Evolutionary conservation across 2,888 invertebrate genomes (phyloP), one percentile per base, ranked within the genome.

Genomic region (Seira sanloemensis): DNA sequence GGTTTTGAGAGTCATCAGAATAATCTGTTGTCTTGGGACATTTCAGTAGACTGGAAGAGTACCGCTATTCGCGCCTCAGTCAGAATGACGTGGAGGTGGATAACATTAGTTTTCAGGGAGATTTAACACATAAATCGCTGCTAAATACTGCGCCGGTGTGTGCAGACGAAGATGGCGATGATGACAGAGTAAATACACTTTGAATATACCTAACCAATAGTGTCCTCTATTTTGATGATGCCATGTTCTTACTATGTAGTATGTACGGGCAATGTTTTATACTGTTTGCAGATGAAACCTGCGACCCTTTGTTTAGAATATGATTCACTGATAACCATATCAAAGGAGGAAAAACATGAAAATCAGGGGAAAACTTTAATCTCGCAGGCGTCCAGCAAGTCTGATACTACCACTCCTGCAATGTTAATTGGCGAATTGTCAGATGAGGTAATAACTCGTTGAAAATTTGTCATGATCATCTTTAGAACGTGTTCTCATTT

Each of bases 1-100:
- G n/a, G 19, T 46, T 16, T 71, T 37, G 27, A 2, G 7, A 16
- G n/a, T 19, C 19, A 5, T 46, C 24, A n/a, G 2, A 23, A 26
- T 4, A 16, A 69, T 27, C 27, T 37, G 7, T 21, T 37, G 46
- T 69, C 5, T 27, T 26, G 25, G 16, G 18, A 37, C 37, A 37
- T 37, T 37, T 37, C 54, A 65, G 58, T 37, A 89, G 88, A 78
- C 65, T 87, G 67, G 88, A 88, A 27, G 88, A 88, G n/a, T 89
- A 88, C 76, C 86, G 88, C 18, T 89, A 89, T 73, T 89, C 89
- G 23, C 88, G 89, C 24, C 78, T 89, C 66, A 89, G 88, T 83
- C 89, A 89, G 68, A 88, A 87, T 62, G 88, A 88, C 50, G 86
- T 87, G 26, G 89, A 89, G 27, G 79, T 88, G 71, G 89, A 89